Conservation (phyloP, 2,888 invertebrate species). For the Parnassius mnemosyne region DNA sequence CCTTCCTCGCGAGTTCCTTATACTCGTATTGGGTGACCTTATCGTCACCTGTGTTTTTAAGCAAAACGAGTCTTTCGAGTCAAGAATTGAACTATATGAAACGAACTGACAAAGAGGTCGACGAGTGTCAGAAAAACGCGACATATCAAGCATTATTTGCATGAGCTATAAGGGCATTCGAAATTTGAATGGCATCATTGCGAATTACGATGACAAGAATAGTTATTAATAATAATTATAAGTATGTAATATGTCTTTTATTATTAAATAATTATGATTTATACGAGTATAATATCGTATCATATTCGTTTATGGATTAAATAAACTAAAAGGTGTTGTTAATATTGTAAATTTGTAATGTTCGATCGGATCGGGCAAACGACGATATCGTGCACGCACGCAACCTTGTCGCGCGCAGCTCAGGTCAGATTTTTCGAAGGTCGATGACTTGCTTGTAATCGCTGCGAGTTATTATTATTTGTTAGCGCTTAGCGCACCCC, state of each 20-base stretch:
- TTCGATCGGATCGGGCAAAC: slow-evolving; percentile 27
- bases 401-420: slow-evolving; percentile 72
- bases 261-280: too few relatives aligned
- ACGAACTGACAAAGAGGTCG: slow-evolving; percentile 51
- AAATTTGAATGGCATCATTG: slow-evolving; percentile 9
- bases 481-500: slow-evolving; percentile 47
- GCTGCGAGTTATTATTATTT: slow-evolving; percentile 70
- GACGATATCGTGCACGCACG: slow-evolving; percentile 52
- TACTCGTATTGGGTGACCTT: slow-evolving; percentile 42
- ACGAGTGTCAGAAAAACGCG: slow-evolving; percentile 44
- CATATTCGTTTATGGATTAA: too few relatives aligned
- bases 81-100: slow-evolving; percentile 49
- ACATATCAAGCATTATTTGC: slow-evolving; percentile 2
- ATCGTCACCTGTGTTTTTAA: slow-evolving; percentile 53
- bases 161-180: slow-evolving; percentile 7
- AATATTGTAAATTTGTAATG: slow-evolving; percentile 28
- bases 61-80: slow-evolving; percentile 58
- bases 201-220: too few relatives aligned
- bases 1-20: slow-evolving; percentile 28
- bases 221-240: too few relatives aligned
- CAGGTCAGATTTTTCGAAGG: slow-evolving; percentile 80
- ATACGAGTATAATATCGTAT: too few relatives aligned
- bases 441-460: slow-evolving; percentile 76
- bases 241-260: too few relatives aligned
- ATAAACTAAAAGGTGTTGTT: neutral